A percentile compares a stretch with the other conserved stretches of the same genome.
Evolutionary conservation across 2,888 invertebrate genomes (phyloP).

Genomic region (Shargacucullia verbasci): DNA sequence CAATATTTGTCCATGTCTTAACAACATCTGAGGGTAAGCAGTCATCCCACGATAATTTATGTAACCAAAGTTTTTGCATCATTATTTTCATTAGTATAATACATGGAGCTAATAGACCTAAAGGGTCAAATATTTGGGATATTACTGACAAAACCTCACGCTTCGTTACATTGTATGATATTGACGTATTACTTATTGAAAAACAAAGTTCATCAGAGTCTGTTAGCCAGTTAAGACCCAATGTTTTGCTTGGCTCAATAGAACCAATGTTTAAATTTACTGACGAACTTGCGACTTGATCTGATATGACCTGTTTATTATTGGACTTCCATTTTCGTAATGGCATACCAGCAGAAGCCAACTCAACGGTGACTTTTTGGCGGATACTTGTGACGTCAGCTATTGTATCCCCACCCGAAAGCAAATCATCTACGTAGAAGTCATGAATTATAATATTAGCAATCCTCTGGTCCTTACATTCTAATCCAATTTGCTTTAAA

Average conservation of each 20-base stretch:
- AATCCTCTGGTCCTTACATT: no score
- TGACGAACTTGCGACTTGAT: background rate
- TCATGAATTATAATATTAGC: conserved; percentile 48
- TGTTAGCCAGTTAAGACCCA: background rate
- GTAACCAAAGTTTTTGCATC: no score
- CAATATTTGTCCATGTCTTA: no score
- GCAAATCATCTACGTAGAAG: conserved; percentile 55
- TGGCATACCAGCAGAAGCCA: background rate
- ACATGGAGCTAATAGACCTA: background rate
- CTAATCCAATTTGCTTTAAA: no score
- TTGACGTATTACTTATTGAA: background rate
- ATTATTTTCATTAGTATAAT: no score
- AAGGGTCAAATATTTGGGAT: background rate
- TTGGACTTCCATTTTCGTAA: background rate
- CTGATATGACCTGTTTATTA: background rate
- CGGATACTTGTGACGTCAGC: background rate
- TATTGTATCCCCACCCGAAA: conserved; percentile 19
- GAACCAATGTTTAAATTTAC: background rate
- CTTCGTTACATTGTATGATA: background rate
- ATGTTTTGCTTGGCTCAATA: background rate
- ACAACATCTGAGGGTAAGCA: no score
- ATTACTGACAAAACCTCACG: background rate
- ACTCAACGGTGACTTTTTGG: conserved; percentile 3
- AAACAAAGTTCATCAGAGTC: background rate
- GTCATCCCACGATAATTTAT: no score